Evolutionary conservation across 1,140 invertebrate species (phyloP), one percentile per base, ranked within the genome.

Genomic region (Sitobion miscanthi): DNA sequence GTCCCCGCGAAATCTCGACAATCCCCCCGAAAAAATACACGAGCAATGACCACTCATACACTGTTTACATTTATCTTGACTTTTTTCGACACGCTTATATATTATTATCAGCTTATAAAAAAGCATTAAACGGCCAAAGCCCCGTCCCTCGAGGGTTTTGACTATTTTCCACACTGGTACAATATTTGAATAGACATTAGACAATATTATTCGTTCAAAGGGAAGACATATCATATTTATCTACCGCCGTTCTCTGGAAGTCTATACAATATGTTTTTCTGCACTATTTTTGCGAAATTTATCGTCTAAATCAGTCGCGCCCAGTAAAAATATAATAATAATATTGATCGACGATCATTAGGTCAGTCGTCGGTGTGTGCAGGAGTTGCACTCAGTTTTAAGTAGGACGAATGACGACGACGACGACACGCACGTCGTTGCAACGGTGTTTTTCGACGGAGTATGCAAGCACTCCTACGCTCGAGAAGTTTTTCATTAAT

Each of bases 401-500:
- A 69, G 87, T 89, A 57, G 87, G 89, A 69, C 54, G 89, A n/a
- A 90, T 45, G 54, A 90, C 54, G 38, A 45, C 23, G 38, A 45
- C 23, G 35, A 30, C 30, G 57, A 69, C 30, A 23, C 42, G 38
- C 21, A 38, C 14, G 23, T 57, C 20, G 35, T 45, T 7, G 38
- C 54, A 90, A 69, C 57, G 57, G 89, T 45, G 54, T 69, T 69
- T 54, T 90, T 90, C 14, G 38, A 57, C 54, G 25, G 52, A 62
- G 21, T 25, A 30, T 77, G 62, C 83, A 21, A 38, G 20, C 23
- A 69, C 89, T 90, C 89, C 89, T 90, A 90, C 89, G 54, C 89
- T 21, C 52, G 89, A 14, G 89, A 69, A 69, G 38, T n/a, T 90
- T 90, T 90, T 45, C 54, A 90, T 90, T 90, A 90, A 90, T 90